Conservation (phyloP, 2,797 vertebrate genomes). For the Molossus molossus region DNA sequence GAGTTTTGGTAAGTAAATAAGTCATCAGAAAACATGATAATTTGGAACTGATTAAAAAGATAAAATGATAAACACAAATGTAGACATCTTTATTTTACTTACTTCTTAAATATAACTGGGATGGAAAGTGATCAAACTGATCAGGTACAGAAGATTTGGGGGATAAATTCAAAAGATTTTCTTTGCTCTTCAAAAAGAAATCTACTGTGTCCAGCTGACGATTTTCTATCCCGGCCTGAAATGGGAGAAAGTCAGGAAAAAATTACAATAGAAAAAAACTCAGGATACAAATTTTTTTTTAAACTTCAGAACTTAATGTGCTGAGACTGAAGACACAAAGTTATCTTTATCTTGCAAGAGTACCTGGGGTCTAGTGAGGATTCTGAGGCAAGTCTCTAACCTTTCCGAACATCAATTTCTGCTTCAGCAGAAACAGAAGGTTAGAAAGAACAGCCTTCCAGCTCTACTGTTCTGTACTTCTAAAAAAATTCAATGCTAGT, state of each 20-base stretch:
- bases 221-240: constrained; percentile 97
- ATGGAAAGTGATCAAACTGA: constrained; percentile 72
- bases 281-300: not conserved
- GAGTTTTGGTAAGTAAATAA: constrained; percentile 23
- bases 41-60: constrained; percentile 66
- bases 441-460: constrained; percentile 7
- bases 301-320: not conserved
- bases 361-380: not conserved
- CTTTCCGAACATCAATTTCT: not conserved
- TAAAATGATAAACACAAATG: not conserved
- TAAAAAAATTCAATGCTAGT: constrained; percentile 30
- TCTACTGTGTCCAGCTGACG: constrained; percentile 97
- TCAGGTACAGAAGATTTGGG: constrained; percentile 84
- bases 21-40: constrained; percentile 25
- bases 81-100: constrained; percentile 76
- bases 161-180: constrained; percentile 91
- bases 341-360: not conserved
- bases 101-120: constrained; percentile 91
- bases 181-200: constrained; percentile 98
- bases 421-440: constrained; percentile 18
- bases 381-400: not conserved
- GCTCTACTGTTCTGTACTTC: not conserved
- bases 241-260: not conserved
- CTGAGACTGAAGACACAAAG: not conserved
- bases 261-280: constrained; percentile 47